phyloP scores from a whole-genome alignment of 2,888 invertebrate genomes.

The Drosophila kambysellisi region DNA sequence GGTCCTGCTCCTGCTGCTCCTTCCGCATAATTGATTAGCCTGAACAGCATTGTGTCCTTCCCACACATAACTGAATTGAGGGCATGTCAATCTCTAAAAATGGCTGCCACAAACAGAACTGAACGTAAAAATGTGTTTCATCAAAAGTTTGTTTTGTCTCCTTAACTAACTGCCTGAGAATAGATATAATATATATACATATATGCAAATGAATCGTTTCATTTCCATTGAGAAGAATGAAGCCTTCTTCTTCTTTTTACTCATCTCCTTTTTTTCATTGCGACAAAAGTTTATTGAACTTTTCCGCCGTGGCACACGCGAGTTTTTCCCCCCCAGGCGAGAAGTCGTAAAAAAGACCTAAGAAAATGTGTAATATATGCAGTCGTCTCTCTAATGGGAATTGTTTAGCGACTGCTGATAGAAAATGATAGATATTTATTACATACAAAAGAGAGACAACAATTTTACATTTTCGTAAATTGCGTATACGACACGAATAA shows the following conservation, averaged over 20 bases:
- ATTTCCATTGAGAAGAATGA: conserved; percentile 13
- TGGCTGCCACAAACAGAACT: background rate
- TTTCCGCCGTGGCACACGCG: conserved; percentile 13
- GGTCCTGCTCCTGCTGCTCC: conserved; percentile 7
- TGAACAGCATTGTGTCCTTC: conserved; percentile 25
- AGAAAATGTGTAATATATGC: conserved; percentile 10
- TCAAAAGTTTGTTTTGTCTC: background rate
- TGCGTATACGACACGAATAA: conserved; percentile 32
- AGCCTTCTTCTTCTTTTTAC: conserved; percentile 3
- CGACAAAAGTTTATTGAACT: conserved; percentile 56
- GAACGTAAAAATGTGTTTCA: background rate
- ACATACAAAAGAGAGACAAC: background rate
- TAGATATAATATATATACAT: conserved; percentile 1
- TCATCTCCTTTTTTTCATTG: background rate
- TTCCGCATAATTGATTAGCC: conserved; percentile 59
- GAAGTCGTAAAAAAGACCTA: background rate
- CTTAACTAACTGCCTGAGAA: background rate
- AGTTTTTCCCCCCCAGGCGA: background rate
- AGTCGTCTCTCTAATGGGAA: background rate
- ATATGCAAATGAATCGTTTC: conserved; percentile 42
- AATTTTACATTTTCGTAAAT: background rate
- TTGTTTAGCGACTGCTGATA: conserved; percentile 2
- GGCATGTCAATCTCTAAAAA: conserved; percentile 33
- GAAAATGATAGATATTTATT: background rate
- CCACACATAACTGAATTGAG: conserved; percentile 22